phyloP scores from a whole-genome alignment of 2,888 invertebrate species.

The Thysanoteuthis rhombus region DNA sequence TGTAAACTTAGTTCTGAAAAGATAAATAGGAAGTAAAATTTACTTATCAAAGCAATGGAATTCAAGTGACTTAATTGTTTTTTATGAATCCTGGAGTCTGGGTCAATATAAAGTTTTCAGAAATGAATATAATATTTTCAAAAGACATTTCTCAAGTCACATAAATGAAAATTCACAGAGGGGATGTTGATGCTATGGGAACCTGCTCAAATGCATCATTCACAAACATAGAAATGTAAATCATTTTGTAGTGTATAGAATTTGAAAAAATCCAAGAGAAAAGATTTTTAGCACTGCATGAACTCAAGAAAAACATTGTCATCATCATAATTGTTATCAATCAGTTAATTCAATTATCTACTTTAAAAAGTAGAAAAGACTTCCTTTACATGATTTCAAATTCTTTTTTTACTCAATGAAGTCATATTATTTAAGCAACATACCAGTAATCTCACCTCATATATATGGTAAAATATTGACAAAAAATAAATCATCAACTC shows the following conservation, averaged over 20 bases:
- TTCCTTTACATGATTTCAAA: neutral
- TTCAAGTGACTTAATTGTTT: conserved; percentile 1
- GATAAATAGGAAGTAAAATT: conserved; percentile 12
- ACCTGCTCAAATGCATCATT: neutral
- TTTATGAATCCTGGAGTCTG: neutral
- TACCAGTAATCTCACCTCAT: neutral
- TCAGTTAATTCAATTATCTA: conserved; percentile 12
- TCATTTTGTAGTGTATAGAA: neutral
- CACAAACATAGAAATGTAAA: neutral
- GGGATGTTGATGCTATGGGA: neutral
- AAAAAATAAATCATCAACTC: neutral
- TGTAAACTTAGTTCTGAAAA: neutral
- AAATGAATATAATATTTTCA: neutral
- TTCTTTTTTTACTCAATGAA: neutral
- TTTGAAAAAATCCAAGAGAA: neutral
- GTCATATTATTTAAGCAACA: neutral
- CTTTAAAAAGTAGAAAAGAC: neutral
- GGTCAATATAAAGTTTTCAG: neutral
- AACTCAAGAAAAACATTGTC: neutral
- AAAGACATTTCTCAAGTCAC: neutral
- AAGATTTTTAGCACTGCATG: neutral
- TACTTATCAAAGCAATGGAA: neutral
- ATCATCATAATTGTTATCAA: neutral
- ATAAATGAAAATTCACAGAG: conserved; percentile 12
- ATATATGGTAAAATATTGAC: neutral